Conservation (phyloP, 2,113 vertebrate genomes). For the Cryptotis parvus region DNA sequence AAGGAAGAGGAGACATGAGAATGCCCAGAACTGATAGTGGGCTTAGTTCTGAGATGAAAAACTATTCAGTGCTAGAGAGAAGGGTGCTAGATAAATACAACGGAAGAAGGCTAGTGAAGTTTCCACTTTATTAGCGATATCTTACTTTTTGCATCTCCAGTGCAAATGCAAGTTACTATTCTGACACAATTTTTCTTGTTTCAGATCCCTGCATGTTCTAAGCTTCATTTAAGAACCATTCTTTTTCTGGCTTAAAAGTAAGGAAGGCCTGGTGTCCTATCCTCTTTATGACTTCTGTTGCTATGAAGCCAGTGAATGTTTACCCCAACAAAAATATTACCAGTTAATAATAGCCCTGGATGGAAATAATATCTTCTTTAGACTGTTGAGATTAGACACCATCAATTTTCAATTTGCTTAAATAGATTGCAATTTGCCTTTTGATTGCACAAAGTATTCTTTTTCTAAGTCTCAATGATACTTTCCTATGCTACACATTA, state of each 20-base stretch:
- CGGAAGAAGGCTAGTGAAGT: background rate
- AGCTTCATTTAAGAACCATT: constrained; percentile 66
- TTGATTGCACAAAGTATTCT: constrained; percentile 73
- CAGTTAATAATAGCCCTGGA: constrained; percentile 81
- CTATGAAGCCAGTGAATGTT: constrained; percentile 75
- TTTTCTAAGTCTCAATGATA: constrained; percentile 74
- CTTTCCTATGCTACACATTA: constrained; percentile 34
- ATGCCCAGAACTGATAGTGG: background rate
- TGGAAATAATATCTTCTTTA: constrained; percentile 81
- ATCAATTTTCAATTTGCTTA: constrained; percentile 84
- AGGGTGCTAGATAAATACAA: background rate
- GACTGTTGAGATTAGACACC: constrained; percentile 75
- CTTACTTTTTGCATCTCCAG: constrained; percentile 58
- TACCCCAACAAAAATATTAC: constrained; percentile 83
- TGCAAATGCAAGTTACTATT: constrained; percentile 52
- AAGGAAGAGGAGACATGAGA: background rate
- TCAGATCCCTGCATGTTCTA: constrained; percentile 55
- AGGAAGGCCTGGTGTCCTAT: constrained; percentile 55
- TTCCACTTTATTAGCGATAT: constrained; percentile 50
- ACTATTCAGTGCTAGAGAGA: background rate
- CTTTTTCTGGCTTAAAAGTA: constrained; percentile 52
- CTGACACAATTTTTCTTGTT: constrained; percentile 68
- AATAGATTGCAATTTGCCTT: constrained; percentile 81
- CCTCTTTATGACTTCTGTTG: constrained; percentile 75
- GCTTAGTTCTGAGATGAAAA: background rate